These are phyloP conservation scores for Cotesia congregata DNA, from an alignment of 2,888 invertebrate species.

Conservation along the genomic window DNA sequence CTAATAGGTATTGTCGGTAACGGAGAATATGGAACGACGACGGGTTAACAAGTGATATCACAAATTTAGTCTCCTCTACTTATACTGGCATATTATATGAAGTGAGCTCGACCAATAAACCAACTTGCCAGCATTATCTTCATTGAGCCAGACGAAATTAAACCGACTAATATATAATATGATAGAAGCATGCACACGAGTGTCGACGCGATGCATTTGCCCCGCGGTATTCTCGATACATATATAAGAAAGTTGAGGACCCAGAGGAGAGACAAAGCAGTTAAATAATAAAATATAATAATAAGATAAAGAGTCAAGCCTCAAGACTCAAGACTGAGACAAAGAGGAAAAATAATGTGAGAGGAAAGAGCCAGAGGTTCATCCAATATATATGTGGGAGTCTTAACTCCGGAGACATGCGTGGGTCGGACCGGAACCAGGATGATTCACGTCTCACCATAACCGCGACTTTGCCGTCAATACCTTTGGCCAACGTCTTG, in stretches of 20 bases:
- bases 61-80: background rate
- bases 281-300: background rate
- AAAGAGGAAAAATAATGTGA: background rate
- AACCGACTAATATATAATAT: conserved; percentile 21
- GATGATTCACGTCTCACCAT: conserved; percentile 64
- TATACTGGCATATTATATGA: background rate
- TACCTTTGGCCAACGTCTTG: conserved; percentile 26
- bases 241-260: conserved; percentile 9
- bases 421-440: conserved; percentile 69
- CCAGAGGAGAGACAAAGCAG: conserved; percentile 8
- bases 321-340: background rate
- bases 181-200: conserved; percentile 27
- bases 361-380: conserved; percentile 15
- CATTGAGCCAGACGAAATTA: conserved; percentile 41
- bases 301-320: too few species aligned
- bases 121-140: conserved; percentile 39
- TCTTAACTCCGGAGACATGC: conserved; percentile 47
- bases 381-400: conserved; percentile 15
- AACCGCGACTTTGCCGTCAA: conserved; percentile 39
- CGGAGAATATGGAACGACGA: conserved; percentile 1
- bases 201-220: conserved; percentile 31
- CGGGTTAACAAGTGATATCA: background rate
- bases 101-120: background rate
- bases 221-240: conserved; percentile 21
- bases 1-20: background rate